Evolutionary conservation across 2,113 vertebrate genomes (phyloP).

Genomic region (Heterotilapia buettikoferi): DNA sequence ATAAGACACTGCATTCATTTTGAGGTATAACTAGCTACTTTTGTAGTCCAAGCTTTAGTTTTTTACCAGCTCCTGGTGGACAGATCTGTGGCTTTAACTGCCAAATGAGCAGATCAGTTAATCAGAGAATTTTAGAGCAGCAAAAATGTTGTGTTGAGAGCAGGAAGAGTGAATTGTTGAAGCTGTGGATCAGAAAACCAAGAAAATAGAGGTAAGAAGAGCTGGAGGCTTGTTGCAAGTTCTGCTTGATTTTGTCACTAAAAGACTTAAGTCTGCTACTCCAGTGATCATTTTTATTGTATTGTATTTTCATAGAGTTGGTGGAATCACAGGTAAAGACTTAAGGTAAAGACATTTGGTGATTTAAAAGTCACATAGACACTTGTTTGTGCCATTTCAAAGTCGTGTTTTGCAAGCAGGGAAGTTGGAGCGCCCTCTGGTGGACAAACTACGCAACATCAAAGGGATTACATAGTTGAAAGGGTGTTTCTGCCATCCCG

Average conservation of each 20-base stretch:
- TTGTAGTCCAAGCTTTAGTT: not conserved
- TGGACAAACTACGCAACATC: not conserved
- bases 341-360: not conserved
- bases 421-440: not conserved
- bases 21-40: not conserved
- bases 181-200: not conserved
- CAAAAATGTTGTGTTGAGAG: not conserved
- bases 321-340: not conserved
- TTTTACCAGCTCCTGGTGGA: not conserved
- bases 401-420: not conserved
- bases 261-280: not conserved
- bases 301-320: not conserved
- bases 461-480: not conserved
- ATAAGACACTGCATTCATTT: not conserved
- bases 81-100: not conserved
- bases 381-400: not conserved
- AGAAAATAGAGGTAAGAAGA: not conserved
- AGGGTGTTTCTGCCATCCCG: not conserved
- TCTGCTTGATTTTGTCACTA: not conserved
- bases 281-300: not conserved
- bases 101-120: not conserved
- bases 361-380: not conserved
- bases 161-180: not conserved
- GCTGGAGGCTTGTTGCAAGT: not conserved
- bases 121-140: not conserved